Base-by-base conservation (phyloP, 2,888 invertebrate genomes). In the Synanthedon tipuliformis region DNA sequence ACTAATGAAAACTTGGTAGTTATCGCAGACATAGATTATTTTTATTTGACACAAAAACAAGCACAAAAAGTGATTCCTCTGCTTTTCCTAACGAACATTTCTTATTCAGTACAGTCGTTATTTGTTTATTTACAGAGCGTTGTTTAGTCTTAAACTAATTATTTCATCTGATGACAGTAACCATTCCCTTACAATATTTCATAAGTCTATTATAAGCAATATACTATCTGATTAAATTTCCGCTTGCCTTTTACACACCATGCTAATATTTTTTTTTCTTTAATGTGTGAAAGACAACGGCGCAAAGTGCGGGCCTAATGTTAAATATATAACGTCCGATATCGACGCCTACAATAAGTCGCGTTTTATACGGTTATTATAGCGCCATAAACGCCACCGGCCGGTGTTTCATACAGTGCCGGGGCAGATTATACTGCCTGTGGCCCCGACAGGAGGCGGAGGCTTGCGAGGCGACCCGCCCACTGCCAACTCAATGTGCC, bases 341-440 rank as follows among this genome's bases (percentile, higher is more conserved):
- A 87, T 87, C 83, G 85, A 80, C 78, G 81, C 77, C 79, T 81
- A 84, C 85, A 87, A 87, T 85, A 86, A 86, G 85, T 86, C 83
- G 82, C 80, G 76, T 87, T 88, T 88, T 87, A 88, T 88, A 86
- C 75, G 83, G 84, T 85, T 87, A 88, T 88, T 87, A 87, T 86
- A 84, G 85, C 79, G 73, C 80, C 78, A 85, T 88, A 87, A 87
- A 84, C 78, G 82, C 79, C 85, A 84, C 84, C 83, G 85, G 86
- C 77, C 84, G 79, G 79, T 83, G 82, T 83, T 84, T 84, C 84
- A 86, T 87, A 84, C 81, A 84, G 80, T 84, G 74, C 78, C 76
- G 75, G 75, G 79, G 78, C 84, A 81, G 81, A 81, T 84, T 85
- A 84, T 84, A 80, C 81, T 76, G 80, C 78, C 77, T 75, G 75